A percentile compares a stretch with the other conserved stretches of the same genome.
Evolutionary conservation across 2,888 invertebrate species (phyloP).

Genomic region (Venustoraphidia nigricollis): DNA sequence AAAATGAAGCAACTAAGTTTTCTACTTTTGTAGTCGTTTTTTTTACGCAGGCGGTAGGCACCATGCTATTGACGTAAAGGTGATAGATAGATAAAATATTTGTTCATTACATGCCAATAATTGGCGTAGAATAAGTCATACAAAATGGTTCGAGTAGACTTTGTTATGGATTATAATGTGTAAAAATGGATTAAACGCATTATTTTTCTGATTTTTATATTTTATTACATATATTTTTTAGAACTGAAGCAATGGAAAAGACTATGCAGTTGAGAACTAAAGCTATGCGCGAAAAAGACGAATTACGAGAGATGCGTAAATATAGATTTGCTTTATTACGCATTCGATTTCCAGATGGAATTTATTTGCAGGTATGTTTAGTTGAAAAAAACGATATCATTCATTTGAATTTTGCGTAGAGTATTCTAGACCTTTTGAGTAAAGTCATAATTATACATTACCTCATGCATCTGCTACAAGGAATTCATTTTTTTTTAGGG

Average conservation of each 20-base stretch:
- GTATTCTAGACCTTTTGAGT: too few relatives aligned
- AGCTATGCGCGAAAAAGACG: slow-evolving; percentile 88
- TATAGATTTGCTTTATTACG: slow-evolving; percentile 77
- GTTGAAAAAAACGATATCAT: slow-evolving; percentile 3
- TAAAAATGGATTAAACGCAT: neutral
- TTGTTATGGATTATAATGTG: neutral
- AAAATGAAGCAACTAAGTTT: neutral
- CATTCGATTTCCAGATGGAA: slow-evolving; percentile 76
- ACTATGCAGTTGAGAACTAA: slow-evolving; percentile 78
- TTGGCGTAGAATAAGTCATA: too few relatives aligned
- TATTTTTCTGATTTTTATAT: slow-evolving; percentile 5
- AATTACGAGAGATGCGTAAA: slow-evolving; percentile 59
- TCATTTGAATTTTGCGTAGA: neutral
- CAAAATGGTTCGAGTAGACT: neutral
- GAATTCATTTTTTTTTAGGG: neutral
- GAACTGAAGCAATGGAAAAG: slow-evolving; percentile 61
- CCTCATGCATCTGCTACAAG: too few relatives aligned
- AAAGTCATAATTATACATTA: too few relatives aligned
- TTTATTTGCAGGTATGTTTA: slow-evolving; percentile 52
- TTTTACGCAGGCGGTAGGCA: too few relatives aligned
- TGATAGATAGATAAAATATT: too few relatives aligned
- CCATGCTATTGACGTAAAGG: too few relatives aligned
- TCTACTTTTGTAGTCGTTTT: too few relatives aligned
- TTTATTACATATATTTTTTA: slow-evolving; percentile 21
- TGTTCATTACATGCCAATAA: too few relatives aligned